Evolutionary conservation across 92 coral and sea anemone genomes (phyloP).

Genomic region (Bergia sp.): DNA sequence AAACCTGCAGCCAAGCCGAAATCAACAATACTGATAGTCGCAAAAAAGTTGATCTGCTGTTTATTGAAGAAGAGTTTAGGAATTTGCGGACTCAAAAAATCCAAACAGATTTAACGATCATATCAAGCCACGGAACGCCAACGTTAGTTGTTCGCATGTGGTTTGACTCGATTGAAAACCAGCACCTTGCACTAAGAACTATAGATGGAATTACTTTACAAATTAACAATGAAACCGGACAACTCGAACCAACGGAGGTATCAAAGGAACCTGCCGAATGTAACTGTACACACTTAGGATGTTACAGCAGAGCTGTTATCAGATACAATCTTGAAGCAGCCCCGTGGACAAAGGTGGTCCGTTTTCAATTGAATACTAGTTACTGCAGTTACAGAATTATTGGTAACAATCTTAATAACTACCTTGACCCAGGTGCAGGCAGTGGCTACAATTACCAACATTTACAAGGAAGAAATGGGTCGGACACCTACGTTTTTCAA

Average conservation of each 20-base stretch:
- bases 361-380: constrained; percentile 44
- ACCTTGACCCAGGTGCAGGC: constrained; percentile 66
- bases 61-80: too few species aligned
- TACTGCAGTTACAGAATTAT: constrained; percentile 58
- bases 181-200: constrained; percentile 55
- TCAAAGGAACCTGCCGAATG: constrained; percentile 45
- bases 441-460: constrained; percentile 54
- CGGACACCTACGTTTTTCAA: constrained; percentile 60
- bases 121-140: too few species aligned
- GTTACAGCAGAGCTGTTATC: too few species aligned
- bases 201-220: constrained; percentile 52
- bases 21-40: too few species aligned
- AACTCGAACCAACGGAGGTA: constrained; percentile 55
- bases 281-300: too few species aligned
- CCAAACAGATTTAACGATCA: too few species aligned
- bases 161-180: constrained; percentile 34
- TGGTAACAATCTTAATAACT: constrained; percentile 59
- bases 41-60: too few species aligned
- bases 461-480: constrained; percentile 51
- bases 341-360: too few species aligned
- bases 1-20: constrained; percentile 23
- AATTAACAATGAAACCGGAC: constrained; percentile 8
- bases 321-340: too few species aligned
- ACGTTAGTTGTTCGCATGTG: not conserved
- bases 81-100: too few species aligned